Conservation (phyloP, 2,888 invertebrate genomes). For the Lasioglossum leucozonium region DNA sequence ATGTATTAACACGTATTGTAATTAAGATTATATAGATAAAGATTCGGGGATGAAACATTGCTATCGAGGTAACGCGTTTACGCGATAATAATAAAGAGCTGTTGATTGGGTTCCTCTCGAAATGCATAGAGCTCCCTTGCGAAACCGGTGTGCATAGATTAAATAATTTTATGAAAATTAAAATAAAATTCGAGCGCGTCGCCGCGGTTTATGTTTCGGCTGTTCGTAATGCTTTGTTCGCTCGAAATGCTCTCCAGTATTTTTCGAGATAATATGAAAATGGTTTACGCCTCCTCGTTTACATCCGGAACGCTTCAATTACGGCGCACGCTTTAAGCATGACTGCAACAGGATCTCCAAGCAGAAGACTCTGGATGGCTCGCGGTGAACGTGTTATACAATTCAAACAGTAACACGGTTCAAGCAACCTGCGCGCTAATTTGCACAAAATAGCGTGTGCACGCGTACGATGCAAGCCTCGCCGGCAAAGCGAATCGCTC, state of each 20-base stretch:
- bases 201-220: neutral
- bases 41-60: neutral
- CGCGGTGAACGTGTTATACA: slow-evolving; percentile 23
- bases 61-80: neutral
- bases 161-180: neutral
- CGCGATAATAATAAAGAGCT: neutral
- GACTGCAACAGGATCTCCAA: slow-evolving; percentile 35
- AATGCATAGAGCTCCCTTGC: slow-evolving; percentile 13
- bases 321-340: slow-evolving; percentile 16
- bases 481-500: slow-evolving; percentile 18
- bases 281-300: neutral
- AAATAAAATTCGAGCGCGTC: neutral
- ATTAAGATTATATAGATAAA: too few relatives aligned
- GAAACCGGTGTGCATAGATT: slow-evolving; percentile 2
- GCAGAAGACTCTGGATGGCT: slow-evolving; percentile 18
- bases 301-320: slow-evolving; percentile 18
- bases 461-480: slow-evolving; percentile 3
- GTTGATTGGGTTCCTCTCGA: neutral
- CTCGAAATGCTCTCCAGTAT: neutral
- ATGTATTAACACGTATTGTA: neutral
- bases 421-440: slow-evolving; percentile 43
- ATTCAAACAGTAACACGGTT: slow-evolving; percentile 32
- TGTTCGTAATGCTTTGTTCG: neutral
- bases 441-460: slow-evolving; percentile 48
- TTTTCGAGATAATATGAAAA: slow-evolving; percentile 3